Conservation (phyloP, 2,113 vertebrate species). For the human (Homo sapiens) region GRCh38 chr9:136459001-136459500, state of each 20-base stretch:
- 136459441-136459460: conserved; percentile 98
- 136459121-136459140: conserved; percentile 89
- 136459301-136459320: not conserved
- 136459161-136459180: conserved; percentile 93
- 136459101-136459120: not conserved
- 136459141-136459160: conserved; percentile 90
- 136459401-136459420: not conserved
- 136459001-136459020: not conserved
- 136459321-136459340: rapidly evolving
- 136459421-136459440: not conserved
- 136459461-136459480: conserved; percentile 95
- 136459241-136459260: conserved; percentile 69
- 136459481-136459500: conserved; percentile 95
- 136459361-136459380: rapidly evolving
- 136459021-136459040: not conserved
- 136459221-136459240: conserved; percentile 92
- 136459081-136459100: too few species aligned
- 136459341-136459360: not conserved
- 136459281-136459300: not conserved
- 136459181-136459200: conserved; percentile 97
- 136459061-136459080: not conserved
- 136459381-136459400: not conserved
- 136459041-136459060: not conserved
- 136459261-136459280: not conserved
- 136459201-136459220: conserved; percentile 96